phyloP scores from a whole-genome alignment of 2,888 invertebrate species.

The Sycophila texana region DNA sequence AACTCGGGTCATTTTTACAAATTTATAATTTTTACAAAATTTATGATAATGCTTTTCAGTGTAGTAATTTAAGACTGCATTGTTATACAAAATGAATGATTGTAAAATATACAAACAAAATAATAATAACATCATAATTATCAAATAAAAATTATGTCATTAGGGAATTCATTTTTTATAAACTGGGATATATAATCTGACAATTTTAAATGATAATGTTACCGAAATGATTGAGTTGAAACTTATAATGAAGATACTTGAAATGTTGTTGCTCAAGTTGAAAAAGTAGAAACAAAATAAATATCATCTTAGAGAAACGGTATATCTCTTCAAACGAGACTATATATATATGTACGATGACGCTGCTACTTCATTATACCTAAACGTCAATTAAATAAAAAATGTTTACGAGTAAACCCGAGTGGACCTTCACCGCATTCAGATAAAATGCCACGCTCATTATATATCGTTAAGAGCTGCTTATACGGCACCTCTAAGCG shows the following conservation, averaged over 20 bases:
- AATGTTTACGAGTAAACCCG: conserved; percentile 32
- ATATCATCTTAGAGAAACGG: background rate
- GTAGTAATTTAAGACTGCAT: no score
- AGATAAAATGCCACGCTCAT: conserved; percentile 21
- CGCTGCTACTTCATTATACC: conserved; percentile 2
- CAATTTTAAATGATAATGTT: background rate
- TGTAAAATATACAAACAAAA: no score
- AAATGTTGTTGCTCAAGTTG: no score
- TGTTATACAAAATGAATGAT: no score
- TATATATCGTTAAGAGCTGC: conserved; percentile 34
- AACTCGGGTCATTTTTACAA: no score
- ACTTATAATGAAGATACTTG: no score
- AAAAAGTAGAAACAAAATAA: background rate
- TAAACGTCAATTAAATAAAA: conserved; percentile 46
- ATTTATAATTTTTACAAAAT: no score
- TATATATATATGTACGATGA: conserved; percentile 3
- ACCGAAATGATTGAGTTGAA: background rate
- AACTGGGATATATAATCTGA: no score
- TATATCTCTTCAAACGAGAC: background rate
- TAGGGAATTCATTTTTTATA: no score
- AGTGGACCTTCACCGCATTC: conserved; percentile 13
- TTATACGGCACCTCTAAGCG: conserved; percentile 29
- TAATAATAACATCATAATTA: no score
- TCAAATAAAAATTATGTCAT: no score
- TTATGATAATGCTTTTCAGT: no score